phyloP scores from a whole-genome alignment of 2,888 invertebrate genomes.

The Sympetrum striolatum region DNA sequence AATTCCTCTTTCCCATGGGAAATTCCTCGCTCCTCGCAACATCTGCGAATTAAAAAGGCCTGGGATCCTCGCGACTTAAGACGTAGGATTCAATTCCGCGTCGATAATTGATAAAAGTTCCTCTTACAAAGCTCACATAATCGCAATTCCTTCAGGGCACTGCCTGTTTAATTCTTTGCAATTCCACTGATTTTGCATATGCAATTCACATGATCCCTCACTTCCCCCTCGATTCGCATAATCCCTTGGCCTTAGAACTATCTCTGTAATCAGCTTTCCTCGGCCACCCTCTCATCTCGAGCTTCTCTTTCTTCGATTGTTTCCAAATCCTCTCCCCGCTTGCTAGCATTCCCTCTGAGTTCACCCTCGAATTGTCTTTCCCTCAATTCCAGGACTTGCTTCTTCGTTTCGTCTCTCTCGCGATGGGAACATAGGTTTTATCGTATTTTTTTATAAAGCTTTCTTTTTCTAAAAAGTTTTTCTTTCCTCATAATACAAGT shows the following conservation, averaged over 20 bases:
- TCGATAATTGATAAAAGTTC: background rate
- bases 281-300: background rate
- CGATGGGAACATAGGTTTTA: too few relatives aligned
- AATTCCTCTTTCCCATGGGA: too few relatives aligned
- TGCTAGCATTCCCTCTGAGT: background rate
- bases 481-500: too few relatives aligned
- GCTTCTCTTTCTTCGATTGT: background rate
- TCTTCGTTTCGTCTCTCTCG: background rate
- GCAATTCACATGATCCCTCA: constrained; percentile 19
- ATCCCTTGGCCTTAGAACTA: constrained; percentile 1
- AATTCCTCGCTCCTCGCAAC: too few relatives aligned
- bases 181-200: constrained; percentile 35
- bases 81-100: background rate
- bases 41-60: too few relatives aligned
- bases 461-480: too few relatives aligned
- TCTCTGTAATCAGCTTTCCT: constrained; percentile 5
- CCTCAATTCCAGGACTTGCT: too few relatives aligned
- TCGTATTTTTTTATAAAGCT: too few relatives aligned
- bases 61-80: background rate
- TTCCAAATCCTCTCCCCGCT: background rate
- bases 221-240: background rate
- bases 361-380: too few relatives aligned
- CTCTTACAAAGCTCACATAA: background rate
- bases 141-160: background rate
- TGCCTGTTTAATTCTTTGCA: constrained; percentile 17